Percentiles rank a stretch among this genome's conserved stretches.
These are phyloP conservation scores for Scrobipalpa atriplicella DNA, from an alignment of 2,888 invertebrate species.

Conservation along the genomic window DNA sequence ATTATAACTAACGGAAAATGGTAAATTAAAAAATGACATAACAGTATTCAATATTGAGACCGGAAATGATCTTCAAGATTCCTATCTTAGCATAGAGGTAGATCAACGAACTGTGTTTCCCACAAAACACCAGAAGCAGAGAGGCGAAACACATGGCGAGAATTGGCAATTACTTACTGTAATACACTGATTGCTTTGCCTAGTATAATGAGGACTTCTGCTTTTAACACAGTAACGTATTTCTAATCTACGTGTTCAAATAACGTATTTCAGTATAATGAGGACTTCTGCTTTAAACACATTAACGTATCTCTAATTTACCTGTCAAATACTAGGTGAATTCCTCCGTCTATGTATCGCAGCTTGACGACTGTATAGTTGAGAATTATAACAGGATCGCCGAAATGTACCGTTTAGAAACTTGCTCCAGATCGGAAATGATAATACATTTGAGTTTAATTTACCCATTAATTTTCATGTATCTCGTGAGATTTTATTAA, in stretches of 20 bases:
- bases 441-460: background rate
- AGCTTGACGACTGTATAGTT: background rate
- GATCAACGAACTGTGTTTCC: conserved; percentile 17
- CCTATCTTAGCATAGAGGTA: background rate
- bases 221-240: background rate
- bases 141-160: background rate
- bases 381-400: background rate
- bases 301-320: background rate
- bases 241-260: background rate
- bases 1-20: background rate
- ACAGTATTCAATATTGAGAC: conserved; percentile 6
- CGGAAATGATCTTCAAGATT: conserved; percentile 5
- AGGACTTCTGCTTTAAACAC: background rate
- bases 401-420: background rate
- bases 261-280: background rate
- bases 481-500: background rate
- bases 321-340: background rate
- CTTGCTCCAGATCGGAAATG: background rate
- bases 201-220: background rate
- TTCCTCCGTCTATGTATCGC: background rate
- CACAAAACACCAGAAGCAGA: background rate
- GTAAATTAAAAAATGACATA: background rate
- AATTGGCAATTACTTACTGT: background rate
- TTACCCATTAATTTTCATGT: background rate
- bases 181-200: background rate